These are phyloP conservation scores for Tortricodes alternella DNA, from an alignment of 2,888 invertebrate species.

Conservation along the genomic window DNA sequence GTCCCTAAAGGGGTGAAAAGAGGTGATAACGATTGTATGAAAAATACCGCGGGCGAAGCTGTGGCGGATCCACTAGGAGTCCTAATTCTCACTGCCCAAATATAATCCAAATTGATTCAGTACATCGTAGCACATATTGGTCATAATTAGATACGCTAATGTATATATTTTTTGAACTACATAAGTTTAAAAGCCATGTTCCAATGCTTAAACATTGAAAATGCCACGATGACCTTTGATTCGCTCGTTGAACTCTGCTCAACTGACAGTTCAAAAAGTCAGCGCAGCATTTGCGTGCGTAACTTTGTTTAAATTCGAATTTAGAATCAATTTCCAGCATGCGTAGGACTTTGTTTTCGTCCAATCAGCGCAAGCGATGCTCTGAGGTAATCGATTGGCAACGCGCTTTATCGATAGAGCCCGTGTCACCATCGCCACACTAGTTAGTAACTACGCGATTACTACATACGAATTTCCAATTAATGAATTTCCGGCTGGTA, in stretches of 20 bases:
- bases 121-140: no score
- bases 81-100: no score
- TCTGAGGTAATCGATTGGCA: conserved; percentile 1
- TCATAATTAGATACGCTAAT: no score
- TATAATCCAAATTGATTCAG: no score
- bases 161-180: no score
- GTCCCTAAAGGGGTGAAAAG: no score
- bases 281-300: not conserved
- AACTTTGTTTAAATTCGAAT: not conserved
- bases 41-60: no score
- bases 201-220: no score
- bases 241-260: not conserved
- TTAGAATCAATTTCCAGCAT: not conserved
- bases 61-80: no score
- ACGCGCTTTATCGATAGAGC: conserved; percentile 1
- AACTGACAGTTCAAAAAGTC: not conserved
- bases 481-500: not conserved
- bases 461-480: not conserved
- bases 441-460: not conserved
- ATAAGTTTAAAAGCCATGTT: no score
- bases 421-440: not conserved
- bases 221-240: not conserved
- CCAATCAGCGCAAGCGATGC: not conserved
- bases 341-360: not conserved
- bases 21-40: no score